These are phyloP conservation scores for Marmota monax DNA, from an alignment of 2,113 vertebrate genomes.

Conservation along the genomic window DNA sequence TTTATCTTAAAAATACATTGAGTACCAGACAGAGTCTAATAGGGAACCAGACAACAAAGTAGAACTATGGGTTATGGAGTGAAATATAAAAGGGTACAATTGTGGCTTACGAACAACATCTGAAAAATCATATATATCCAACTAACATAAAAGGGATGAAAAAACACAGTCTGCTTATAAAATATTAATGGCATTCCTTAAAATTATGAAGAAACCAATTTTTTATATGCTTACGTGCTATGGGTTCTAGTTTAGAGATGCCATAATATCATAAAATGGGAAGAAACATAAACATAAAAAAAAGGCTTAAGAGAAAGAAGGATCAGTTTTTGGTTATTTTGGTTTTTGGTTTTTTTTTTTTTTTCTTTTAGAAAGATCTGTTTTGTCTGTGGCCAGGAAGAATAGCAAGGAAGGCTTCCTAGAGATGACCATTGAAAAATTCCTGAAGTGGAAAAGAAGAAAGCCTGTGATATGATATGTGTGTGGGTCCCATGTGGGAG, in stretches of 20 bases:
- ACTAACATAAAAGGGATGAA: neutral
- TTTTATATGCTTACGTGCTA: too few relatives aligned
- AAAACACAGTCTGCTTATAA: neutral
- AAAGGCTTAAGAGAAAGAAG: neutral
- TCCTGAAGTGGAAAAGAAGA: neutral
- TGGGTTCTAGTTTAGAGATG: neutral
- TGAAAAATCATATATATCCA: neutral
- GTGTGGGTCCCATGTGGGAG: too few relatives aligned
- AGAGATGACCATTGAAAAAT: neutral
- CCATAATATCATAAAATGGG: neutral
- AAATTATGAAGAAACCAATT: neutral
- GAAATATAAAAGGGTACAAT: neutral
- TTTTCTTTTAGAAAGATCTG: too few relatives aligned
- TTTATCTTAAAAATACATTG: neutral
- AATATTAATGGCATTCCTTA: neutral
- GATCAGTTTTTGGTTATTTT: too few relatives aligned
- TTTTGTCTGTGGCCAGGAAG: neutral
- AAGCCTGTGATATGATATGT: too few relatives aligned
- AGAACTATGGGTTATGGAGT: neutral
- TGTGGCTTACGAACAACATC: neutral
- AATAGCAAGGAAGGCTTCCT: neutral
- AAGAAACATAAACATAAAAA: neutral
- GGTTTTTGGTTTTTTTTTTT: too few relatives aligned
- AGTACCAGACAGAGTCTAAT: neutral
- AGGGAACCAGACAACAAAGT: neutral